Evolutionary conservation across 1,140 invertebrate species (phyloP).

Genomic region (Coelopa frigida): DNA sequence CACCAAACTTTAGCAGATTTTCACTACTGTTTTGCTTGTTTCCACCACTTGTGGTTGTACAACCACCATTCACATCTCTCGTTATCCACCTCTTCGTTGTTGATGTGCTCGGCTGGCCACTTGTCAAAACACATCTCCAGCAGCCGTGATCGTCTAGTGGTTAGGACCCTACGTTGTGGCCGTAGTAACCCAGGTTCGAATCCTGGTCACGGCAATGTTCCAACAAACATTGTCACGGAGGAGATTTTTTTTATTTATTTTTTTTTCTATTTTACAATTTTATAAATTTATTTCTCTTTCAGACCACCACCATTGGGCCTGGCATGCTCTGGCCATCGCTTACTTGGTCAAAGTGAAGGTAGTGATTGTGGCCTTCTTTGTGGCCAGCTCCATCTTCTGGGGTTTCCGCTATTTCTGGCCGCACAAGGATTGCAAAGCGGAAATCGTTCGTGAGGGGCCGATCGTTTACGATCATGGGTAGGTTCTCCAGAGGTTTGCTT

Average conservation of each 20-base stretch:
- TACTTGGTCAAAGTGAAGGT: conserved; percentile 43
- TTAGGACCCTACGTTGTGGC: conserved; percentile 82
- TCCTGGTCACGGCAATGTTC: conserved; percentile 82
- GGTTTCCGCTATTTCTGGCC: conserved; percentile 31
- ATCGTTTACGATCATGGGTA: conserved; percentile 32
- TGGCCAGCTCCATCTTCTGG: conserved; percentile 34
- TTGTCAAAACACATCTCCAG: conserved; percentile 7
- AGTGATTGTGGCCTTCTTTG: conserved; percentile 38
- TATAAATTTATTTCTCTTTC: neutral
- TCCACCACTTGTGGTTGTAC: too few species aligned
- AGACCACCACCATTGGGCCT: conserved; percentile 20
- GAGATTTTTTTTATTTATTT: conserved; percentile 23
- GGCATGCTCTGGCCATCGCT: conserved; percentile 30
- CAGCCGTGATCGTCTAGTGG: conserved; percentile 74
- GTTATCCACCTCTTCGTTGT: too few species aligned
- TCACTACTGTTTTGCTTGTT: too few species aligned
- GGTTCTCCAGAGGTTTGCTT: conserved; percentile 14
- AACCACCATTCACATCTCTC: too few species aligned
- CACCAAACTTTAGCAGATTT: too few species aligned
- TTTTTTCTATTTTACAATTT: conserved; percentile 8
- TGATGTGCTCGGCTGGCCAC: neutral
- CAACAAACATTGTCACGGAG: conserved; percentile 47
- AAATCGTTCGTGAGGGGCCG: conserved; percentile 14
- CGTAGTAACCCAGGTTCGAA: conserved; percentile 90
- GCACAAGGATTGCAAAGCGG: conserved; percentile 22